Evolutionary conservation across 35 echinoderm and acorn worm genomes (phyloP).

Genomic region (Eucidaris tribuloides): DNA sequence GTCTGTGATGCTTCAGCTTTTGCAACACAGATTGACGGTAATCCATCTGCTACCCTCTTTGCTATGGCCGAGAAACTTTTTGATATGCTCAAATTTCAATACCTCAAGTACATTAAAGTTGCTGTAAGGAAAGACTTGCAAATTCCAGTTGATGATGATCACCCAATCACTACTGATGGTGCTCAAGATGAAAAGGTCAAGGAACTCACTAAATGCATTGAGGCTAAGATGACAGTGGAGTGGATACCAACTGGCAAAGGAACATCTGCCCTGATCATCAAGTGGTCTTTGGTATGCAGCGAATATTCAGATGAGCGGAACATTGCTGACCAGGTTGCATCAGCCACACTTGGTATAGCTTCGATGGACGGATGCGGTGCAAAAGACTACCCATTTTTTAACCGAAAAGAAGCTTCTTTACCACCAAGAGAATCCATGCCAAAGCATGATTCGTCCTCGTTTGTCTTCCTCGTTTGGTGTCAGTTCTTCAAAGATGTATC

Average conservation of each 20-base stretch:
- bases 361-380: not conserved
- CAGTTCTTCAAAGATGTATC: not conserved
- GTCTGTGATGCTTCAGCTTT: constrained; percentile 37
- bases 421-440: not conserved
- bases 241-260: constrained; percentile 12
- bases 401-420: not conserved
- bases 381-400: not conserved
- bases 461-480: constrained; percentile 16
- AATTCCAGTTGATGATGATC: not conserved
- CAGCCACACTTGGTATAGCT: not conserved
- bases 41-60: constrained; percentile 26
- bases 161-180: not conserved
- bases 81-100: constrained; percentile 27
- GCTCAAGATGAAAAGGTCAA: not conserved
- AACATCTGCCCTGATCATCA: not conserved
- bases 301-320: not conserved
- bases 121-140: not conserved
- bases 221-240: not conserved
- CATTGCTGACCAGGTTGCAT: not conserved
- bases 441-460: not conserved
- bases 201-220: not conserved
- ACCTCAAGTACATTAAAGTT: constrained; percentile 11
- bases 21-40: constrained; percentile 24
- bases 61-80: constrained; percentile 31
- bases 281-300: constrained; percentile 10